A percentile compares a stretch with the other conserved stretches of the same genome.
Evolutionary conservation across 1,140 invertebrate species (phyloP).

Genomic region (Cydia strobilella): DNA sequence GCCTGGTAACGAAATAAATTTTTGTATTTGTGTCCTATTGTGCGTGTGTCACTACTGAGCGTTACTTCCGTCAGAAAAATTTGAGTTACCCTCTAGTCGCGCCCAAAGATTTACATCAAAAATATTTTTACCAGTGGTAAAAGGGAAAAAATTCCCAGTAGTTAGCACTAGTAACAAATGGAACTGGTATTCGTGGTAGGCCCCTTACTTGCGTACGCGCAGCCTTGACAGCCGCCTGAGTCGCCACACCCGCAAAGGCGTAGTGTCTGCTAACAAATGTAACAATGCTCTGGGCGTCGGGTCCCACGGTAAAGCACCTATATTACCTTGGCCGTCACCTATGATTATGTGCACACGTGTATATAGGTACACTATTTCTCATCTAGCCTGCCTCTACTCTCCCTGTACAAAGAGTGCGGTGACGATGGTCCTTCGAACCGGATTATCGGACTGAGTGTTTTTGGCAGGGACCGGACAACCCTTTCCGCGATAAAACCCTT

Average conservation of each 20-base stretch:
- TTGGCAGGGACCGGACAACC: too few species aligned
- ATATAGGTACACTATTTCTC: not conserved
- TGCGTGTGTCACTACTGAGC: too few species aligned
- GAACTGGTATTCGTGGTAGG: too few species aligned
- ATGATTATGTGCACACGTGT: not conserved
- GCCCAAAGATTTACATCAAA: too few species aligned
- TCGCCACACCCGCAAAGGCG: not conserved
- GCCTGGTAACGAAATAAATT: too few species aligned
- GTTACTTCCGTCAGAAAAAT: too few species aligned
- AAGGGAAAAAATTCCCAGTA: too few species aligned
- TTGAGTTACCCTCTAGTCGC: too few species aligned
- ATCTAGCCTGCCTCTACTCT: not conserved
- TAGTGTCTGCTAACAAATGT: not conserved
- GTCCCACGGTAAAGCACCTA: not conserved
- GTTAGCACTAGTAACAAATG: too few species aligned
- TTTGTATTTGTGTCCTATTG: too few species aligned
- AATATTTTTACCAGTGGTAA: too few species aligned
- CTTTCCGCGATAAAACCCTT: too few species aligned
- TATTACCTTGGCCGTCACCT: conserved; percentile 1
- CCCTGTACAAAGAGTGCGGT: not conserved
- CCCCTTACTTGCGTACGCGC: not conserved
- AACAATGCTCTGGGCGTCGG: not conserved
- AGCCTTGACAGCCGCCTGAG: not conserved
- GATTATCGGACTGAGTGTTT: not conserved
- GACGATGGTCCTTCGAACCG: not conserved